Evolutionary conservation across 2,797 vertebrate species (phyloP), one percentile per base, ranked within the genome.

Genomic region (Hemitrygon akajei): DNA sequence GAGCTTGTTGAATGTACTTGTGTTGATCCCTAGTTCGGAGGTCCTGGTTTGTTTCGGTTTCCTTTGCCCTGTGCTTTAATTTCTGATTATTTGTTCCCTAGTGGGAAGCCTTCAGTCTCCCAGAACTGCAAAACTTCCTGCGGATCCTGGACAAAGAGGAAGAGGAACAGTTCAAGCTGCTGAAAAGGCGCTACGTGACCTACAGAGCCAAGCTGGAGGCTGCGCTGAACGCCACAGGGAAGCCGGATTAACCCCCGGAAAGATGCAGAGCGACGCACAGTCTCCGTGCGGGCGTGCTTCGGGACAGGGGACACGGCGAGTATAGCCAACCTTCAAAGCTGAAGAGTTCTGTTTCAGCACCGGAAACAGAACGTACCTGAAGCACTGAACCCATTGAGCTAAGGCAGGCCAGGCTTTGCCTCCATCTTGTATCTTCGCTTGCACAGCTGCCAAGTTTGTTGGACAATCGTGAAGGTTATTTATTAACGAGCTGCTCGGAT

Each of bases 41-140:
- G 81, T 30, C 1, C 27, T 0, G 82, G 9, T 10, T 58, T 84
- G 81, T 58, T 47, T 40, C 14, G 93, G 11, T 93, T 69, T 20
- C 69, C 9, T 20, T 73, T 56, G 58, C 2, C 2, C 40, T 7
- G 16, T 34, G 7, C 7, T 47, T 71, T 40, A 30, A 37, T 60
- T 37, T 7, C 75, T 27, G 56, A 40, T 60, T 34, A 7, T 69
- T 69, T 71, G 58, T 73, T 82, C 37, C 69, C 93, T 96, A 99
- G 99, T 99, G 99, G 99, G 99, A 99, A 91, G 98, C 98, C n/a
- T 99, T 99, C 94, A 98, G 97, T 94, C 96, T 99, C 94, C 98
- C 99, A 0, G 99, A 99, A 95, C 97, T 99, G 82, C 96, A 97
- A 6, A 99, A 99, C 96, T 99, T 99, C 96, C 95, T 99, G 95